These are phyloP conservation scores for Tortrix viridana DNA, from an alignment of 2,888 invertebrate species.

Conservation along the genomic window DNA sequence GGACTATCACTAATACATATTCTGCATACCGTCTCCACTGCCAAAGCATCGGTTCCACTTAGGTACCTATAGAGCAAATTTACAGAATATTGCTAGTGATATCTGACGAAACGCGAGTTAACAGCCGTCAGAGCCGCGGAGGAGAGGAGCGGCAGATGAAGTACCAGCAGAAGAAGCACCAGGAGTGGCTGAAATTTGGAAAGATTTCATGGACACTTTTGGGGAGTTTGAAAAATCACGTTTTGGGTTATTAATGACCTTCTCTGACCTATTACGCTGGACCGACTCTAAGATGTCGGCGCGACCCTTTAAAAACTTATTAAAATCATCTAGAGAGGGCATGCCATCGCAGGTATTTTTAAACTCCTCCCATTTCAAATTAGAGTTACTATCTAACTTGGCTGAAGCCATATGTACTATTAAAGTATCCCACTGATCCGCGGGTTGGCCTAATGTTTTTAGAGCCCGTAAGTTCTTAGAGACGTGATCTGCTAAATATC, in stretches of 20 bases:
- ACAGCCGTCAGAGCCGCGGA: no score
- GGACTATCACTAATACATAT: no score
- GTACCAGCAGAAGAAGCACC: conserved; percentile 1
- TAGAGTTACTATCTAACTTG: conserved; percentile 5
- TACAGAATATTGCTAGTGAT: no score
- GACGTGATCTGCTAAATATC: conserved; percentile 41
- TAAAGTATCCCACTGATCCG: conserved; percentile 39
- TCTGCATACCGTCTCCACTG: no score
- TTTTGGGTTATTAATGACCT: no score
- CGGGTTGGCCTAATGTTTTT: conserved; percentile 36
- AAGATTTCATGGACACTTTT: conserved; percentile 2
- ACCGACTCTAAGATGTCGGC: conserved; percentile 22
- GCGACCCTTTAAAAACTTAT: conserved; percentile 10
- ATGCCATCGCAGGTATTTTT: background rate
- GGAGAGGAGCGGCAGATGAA: background rate
- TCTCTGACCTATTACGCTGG: conserved; percentile 1
- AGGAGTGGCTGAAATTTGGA: conserved; percentile 10
- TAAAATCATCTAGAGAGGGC: conserved; percentile 10
- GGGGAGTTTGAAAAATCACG: no score
- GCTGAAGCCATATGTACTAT: conserved; percentile 7
- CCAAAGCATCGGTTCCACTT: no score
- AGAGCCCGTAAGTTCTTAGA: conserved; percentile 43
- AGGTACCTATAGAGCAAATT: no score
- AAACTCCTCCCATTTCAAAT: conserved; percentile 10
- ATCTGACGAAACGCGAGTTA: no score